Conservation (phyloP, 2,888 invertebrate species). For the Adela reaumurella region DNA sequence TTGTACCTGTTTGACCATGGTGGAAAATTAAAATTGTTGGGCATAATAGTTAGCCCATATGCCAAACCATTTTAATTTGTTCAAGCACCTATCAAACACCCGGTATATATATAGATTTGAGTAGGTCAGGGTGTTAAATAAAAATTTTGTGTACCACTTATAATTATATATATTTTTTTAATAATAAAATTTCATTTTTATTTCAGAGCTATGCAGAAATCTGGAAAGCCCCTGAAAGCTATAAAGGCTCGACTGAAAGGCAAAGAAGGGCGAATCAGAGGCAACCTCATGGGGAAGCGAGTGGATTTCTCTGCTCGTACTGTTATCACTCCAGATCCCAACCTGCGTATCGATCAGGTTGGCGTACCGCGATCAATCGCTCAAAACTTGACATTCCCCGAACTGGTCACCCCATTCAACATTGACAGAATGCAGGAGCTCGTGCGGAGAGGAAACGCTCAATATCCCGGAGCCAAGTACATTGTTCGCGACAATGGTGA, state of each 20-base stretch:
- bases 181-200: constrained; percentile 5
- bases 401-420: constrained; percentile 98
- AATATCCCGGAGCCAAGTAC: constrained; percentile 99
- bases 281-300: constrained; percentile 99
- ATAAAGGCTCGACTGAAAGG: constrained; percentile 95
- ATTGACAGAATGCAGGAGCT: constrained; percentile 93
- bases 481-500: constrained; percentile 98
- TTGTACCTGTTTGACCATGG: too few relatives aligned
- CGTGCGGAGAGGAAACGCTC: constrained; percentile 93
- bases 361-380: constrained; percentile 98
- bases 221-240: constrained; percentile 96
- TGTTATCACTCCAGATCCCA: constrained; percentile 96
- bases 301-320: constrained; percentile 99
- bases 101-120: too few relatives aligned
- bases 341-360: constrained; percentile 92
- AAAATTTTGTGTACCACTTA: background rate
- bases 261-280: constrained; percentile 98
- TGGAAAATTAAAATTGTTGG: too few relatives aligned
- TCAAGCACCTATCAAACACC: too few relatives aligned
- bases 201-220: constrained; percentile 93
- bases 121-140: too few relatives aligned
- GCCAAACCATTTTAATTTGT: too few relatives aligned
- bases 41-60: too few relatives aligned
- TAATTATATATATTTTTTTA: background rate
- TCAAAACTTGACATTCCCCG: constrained; percentile 98